Conservation (phyloP, 2,113 vertebrate genomes). For the Quiscalus mexicanus region DNA sequence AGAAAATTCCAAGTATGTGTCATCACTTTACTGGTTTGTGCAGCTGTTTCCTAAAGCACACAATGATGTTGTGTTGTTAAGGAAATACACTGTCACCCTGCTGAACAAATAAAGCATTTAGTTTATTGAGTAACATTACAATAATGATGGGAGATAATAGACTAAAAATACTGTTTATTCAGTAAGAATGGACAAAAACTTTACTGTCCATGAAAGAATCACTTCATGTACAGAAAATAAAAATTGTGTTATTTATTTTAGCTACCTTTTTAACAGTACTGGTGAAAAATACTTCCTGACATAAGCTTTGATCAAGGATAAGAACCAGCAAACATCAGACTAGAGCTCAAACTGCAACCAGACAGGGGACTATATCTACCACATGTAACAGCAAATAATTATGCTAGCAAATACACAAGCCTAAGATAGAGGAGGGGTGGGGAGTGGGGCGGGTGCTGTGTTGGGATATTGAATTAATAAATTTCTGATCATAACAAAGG, state of each 20-base stretch:
- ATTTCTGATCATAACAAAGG: background rate
- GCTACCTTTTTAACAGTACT: constrained; percentile 15
- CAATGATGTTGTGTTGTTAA: constrained; percentile 76
- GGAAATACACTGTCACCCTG: constrained; percentile 70
- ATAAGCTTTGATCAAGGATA: background rate
- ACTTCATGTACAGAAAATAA: constrained; percentile 20
- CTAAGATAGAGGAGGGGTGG: background rate
- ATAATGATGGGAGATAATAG: constrained; percentile 73
- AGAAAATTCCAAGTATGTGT: constrained; percentile 78
- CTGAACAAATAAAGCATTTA: constrained; percentile 75
- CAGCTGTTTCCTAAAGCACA: constrained; percentile 75
- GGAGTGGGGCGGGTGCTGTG: background rate
- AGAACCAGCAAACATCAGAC: background rate
- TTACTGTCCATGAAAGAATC: constrained; percentile 50
- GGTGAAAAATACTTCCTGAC: constrained; percentile 21
- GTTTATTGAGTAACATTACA: constrained; percentile 68
- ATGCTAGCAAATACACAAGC: background rate
- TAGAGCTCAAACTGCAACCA: background rate
- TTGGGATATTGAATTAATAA: background rate
- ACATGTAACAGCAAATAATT: background rate
- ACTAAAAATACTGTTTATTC: constrained; percentile 69
- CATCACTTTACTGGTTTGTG: constrained; percentile 71
- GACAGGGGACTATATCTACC: background rate
- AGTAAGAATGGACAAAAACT: constrained; percentile 60
- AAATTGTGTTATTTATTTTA: constrained; percentile 21